Base-by-base conservation (phyloP, 2,888 invertebrate species). In the Alsophila aescularia region DNA sequence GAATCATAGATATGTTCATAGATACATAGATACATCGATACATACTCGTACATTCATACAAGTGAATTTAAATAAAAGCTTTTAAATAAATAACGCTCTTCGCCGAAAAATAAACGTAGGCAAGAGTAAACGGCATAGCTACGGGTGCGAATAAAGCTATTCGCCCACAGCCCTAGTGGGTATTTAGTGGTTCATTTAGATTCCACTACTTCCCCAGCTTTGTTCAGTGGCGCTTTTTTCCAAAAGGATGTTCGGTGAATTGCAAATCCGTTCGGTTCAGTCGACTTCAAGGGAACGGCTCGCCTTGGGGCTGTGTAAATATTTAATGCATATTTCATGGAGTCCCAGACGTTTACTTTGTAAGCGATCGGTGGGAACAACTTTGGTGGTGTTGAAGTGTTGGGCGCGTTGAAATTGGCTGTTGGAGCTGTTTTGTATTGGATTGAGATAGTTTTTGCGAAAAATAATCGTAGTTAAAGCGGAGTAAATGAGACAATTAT, bases 241-340 rank as follows among this genome's bases (percentile, higher is more conserved):
- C 76, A 74, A 81, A 81, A 86, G 83, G 83, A 85, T 85, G 84
- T 85, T 87, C 83, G 81, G 81, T 84, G 88, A 88, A 90, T 87
- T 88, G 88, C 87, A 90, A 90, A 90, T 90, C 85, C 82, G 79
- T 85, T 84, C 82, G 78, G 76, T 81, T 83, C 82, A 85, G 79
- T 80, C 81, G 81, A 84, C 86, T 88, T 82, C 83, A 86, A 85
- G 86, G 81, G 81, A 85, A 81, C 80, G 79, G 77, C 79, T 77
- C 64, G 78, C 77, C 77, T 60, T 72, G 80, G 73, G 82, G 79
- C 85, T 86, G 83, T 77, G 87, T 86, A 89, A 90, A 90, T 89
- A 90, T 89, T 89, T 85, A 85, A 90, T 89, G 87, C 87, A 89
- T 89, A 89, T 90, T 90, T 89, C 89, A 90, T 88, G 84, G 83